Evolutionary conservation across 2,113 vertebrate genomes (phyloP).

Genomic region (Paraplagusia blochii): DNA sequence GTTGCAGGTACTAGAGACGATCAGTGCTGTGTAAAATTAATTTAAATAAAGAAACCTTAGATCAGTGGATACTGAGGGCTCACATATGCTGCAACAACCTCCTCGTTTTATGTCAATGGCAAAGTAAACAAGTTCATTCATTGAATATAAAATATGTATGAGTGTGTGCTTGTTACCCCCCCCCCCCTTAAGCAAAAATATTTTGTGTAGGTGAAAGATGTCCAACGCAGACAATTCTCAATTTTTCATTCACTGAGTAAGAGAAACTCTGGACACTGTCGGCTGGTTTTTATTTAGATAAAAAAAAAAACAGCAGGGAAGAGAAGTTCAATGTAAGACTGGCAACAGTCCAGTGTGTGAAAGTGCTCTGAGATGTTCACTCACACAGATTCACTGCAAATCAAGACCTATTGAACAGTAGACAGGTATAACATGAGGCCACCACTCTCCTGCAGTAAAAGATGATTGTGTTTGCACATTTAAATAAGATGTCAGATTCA

Average conservation of each 20-base stretch:
- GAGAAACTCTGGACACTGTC: neutral
- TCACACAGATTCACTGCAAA: neutral
- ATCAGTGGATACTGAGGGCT: neutral
- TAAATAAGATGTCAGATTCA: no score
- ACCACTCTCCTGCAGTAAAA: neutral
- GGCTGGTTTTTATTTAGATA: no score
- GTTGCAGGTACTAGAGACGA: no score
- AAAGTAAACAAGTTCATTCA: neutral
- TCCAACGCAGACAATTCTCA: neutral
- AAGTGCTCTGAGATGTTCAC: neutral
- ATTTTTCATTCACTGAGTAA: neutral
- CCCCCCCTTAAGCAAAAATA: neutral
- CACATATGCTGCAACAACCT: neutral
- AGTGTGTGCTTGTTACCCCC: neutral
- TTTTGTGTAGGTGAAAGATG: neutral
- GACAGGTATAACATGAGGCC: no score
- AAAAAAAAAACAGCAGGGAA: neutral
- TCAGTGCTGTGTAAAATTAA: no score
- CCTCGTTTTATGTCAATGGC: no score
- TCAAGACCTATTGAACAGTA: neutral
- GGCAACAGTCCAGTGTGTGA: neutral
- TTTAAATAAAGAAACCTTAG: no score
- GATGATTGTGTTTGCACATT: no score
- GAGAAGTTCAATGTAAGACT: neutral
- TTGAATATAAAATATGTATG: neutral